Evolutionary conservation across 2,113 vertebrate genomes (phyloP), one percentile per base, ranked within the genome.

Genomic region (Calyptomena viridis): DNA sequence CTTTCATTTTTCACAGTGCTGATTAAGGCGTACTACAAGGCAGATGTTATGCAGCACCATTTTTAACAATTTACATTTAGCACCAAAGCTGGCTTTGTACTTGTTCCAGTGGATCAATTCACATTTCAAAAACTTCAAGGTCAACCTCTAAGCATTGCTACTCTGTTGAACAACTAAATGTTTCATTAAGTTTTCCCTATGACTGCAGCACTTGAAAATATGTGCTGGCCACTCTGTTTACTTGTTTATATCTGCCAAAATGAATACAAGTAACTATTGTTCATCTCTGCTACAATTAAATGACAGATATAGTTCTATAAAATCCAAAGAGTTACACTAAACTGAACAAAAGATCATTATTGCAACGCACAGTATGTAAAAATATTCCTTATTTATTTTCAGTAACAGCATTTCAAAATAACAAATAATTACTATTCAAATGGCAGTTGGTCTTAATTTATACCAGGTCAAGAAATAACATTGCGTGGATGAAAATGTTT

Each of bases 1-100:
- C 98, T 98, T 98, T 97, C 97, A 98, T 98, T 99, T 98, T 98
- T 98, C 98, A 98, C 98, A 97, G 98, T 90, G 95, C 95, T 98
- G 97, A 98, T 98, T 98, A 97, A 97, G 98, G 97, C 97, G 85
- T 97, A 94, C 96, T 97, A 97, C 93, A 94, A 98, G 98, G 98
- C 98, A 98, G 98, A 98, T 98, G 98, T 98, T 98, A 96, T 96
- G 96, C 96, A 46, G 94, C 90, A 96, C 97, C 97, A 94, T 96
- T 96, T 95, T 96, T 94, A 97, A 97, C 97, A 97, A 98, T 98
- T 98, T 98, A 97, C 97, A 98, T 96, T 96, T 96, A 97, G 95
- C 97, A 98, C 96, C 98, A 98, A 96, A 97, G 94, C 97, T 94
- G 92, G 90, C 92, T 98, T 97, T 97, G 97, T 98, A 96, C 96